phyloP scores from a whole-genome alignment of 2,113 vertebrate genomes.

The Hystrix cristata region DNA sequence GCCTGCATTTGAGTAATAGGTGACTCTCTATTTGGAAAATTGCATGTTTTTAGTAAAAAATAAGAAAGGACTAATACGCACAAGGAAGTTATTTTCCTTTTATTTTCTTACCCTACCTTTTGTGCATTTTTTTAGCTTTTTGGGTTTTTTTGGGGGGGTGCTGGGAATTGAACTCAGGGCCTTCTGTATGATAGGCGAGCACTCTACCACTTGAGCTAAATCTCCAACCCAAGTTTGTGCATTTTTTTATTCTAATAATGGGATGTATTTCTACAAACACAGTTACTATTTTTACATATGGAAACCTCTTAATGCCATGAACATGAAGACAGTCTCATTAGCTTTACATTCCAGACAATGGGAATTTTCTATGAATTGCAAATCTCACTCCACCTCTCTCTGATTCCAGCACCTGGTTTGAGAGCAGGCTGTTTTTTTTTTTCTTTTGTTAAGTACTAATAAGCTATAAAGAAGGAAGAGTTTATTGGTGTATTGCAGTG shows the following conservation, averaged over 20 bases:
- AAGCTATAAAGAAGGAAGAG: constrained; percentile 64
- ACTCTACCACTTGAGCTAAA: too few relatives aligned
- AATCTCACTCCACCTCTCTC: not conserved
- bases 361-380: constrained; percentile 10
- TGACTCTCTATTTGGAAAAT: not conserved
- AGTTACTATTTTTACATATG: not conserved
- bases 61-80: constrained; percentile 21
- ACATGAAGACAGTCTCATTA: not conserved
- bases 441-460: constrained; percentile 40
- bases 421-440: not conserved
- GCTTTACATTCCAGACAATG: not conserved
- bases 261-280: not conserved
- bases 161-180: too few relatives aligned
- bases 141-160: too few relatives aligned
- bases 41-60: not conserved
- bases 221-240: too few relatives aligned
- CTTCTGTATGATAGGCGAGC: too few relatives aligned
- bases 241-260: not conserved
- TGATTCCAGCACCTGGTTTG: constrained; percentile 56
- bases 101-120: not conserved
- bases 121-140: not conserved
- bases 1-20: not conserved
- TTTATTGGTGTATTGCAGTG: constrained; percentile 9
- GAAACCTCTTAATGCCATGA: not conserved
- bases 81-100: constrained; percentile 24